Evolutionary conservation across 2,888 invertebrate genomes (phyloP).

Genomic region (Xestia c-nigrum): DNA sequence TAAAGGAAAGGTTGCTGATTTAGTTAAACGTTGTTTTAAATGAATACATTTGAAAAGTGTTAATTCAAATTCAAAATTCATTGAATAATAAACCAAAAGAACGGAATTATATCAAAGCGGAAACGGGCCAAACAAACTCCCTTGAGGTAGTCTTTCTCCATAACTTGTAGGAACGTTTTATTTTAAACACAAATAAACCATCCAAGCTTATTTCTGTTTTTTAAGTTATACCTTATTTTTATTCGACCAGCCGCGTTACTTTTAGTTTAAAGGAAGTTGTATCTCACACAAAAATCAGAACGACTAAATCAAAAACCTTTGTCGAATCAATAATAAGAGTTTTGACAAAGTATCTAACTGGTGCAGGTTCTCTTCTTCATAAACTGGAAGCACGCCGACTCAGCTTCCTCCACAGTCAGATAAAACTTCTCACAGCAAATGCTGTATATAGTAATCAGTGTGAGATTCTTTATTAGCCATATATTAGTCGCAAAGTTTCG

Average conservation of each 20-base stretch:
- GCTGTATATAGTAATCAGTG: slow-evolving; percentile 12
- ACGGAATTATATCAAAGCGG: too few species aligned
- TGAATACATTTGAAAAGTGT: not conserved
- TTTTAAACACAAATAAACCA: not conserved
- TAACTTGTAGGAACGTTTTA: not conserved
- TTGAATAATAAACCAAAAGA: too few species aligned
- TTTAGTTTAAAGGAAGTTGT: not conserved
- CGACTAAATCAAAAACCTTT: not conserved
- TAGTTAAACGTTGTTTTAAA: not conserved
- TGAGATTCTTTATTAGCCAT: slow-evolving; percentile 29
- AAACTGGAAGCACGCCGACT: slow-evolving; percentile 29
- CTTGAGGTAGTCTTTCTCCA: not conserved
- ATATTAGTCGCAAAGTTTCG: slow-evolving; percentile 5
- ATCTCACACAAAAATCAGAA: not conserved
- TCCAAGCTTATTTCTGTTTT: not conserved
- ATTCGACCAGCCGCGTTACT: not conserved
- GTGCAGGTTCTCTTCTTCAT: slow-evolving; percentile 15
- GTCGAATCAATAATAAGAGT: not conserved
- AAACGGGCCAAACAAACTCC: not conserved
- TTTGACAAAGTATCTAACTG: slow-evolving; percentile 14
- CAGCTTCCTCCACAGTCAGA: slow-evolving; percentile 17
- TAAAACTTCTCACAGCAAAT: slow-evolving; percentile 33
- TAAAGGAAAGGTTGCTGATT: not conserved
- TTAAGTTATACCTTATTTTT: not conserved
- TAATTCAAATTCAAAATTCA: too few species aligned